These are phyloP conservation scores for Esox lucius DNA, from an alignment of 2,797 vertebrate genomes.

Conservation along the genomic window DNA sequence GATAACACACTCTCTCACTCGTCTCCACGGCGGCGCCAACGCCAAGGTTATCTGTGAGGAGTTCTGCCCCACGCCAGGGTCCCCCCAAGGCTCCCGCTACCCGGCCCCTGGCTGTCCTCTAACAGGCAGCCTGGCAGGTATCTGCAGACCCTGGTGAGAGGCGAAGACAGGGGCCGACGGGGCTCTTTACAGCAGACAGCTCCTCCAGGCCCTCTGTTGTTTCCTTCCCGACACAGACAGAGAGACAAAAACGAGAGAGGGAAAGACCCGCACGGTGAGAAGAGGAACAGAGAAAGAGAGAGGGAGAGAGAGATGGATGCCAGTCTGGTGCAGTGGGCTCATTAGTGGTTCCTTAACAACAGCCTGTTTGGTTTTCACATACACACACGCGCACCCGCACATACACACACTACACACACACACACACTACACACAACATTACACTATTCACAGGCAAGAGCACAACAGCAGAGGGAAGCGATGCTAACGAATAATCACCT, in stretches of 20 bases:
- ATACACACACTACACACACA: not conserved
- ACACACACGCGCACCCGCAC: too few relatives aligned
- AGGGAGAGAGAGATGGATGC: not conserved
- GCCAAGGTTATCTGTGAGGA: constrained; percentile 49
- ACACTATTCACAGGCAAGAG: too few relatives aligned
- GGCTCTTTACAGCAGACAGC: constrained; percentile 19
- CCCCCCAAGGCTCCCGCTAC: not conserved
- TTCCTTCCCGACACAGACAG: not conserved
- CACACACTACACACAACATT: not conserved
- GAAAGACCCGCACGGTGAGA: not conserved
- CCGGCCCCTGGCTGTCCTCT: not conserved
- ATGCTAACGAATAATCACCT: not conserved
- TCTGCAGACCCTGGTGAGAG: not conserved
- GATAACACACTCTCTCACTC: constrained; percentile 27
- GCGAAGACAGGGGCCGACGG: constrained; percentile 24
- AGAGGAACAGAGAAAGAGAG: constrained; percentile 5
- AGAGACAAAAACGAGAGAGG: not conserved
- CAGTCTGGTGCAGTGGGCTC: not conserved
- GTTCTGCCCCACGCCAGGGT: not conserved
- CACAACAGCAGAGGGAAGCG: too few relatives aligned
- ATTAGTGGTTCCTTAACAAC: constrained; percentile 1
- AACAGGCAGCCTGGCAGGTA: constrained; percentile 3
- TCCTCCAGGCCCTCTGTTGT: constrained; percentile 37
- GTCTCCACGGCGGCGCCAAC: constrained; percentile 21
- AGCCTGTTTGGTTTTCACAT: not conserved